These are phyloP conservation scores for Carcina quercana DNA, from an alignment of 2,888 invertebrate species.

Conservation along the genomic window DNA sequence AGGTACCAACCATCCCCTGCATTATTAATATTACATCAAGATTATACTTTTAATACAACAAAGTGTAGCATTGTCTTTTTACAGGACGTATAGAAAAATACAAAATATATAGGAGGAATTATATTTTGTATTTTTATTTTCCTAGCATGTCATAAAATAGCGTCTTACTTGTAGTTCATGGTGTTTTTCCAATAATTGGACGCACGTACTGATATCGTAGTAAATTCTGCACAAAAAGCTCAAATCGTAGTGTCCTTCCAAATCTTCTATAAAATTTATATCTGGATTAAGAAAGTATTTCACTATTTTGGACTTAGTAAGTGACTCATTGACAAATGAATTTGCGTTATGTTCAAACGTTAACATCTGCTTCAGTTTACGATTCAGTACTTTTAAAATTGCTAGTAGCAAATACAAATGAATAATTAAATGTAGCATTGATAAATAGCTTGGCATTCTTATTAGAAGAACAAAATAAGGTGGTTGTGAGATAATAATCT, in stretches of 20 bases:
- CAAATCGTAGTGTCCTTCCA: constrained; percentile 16
- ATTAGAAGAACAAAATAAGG: constrained; percentile 28
- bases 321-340: constrained; percentile 2
- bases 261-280: constrained; percentile 22
- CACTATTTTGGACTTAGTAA: constrained; percentile 2
- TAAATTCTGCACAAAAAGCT: constrained; percentile 36
- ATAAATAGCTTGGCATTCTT: constrained; percentile 34
- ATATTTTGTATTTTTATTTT: too few species aligned
- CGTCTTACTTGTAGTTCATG: constrained; percentile 35
- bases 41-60: too few species aligned
- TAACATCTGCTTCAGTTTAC: constrained; percentile 18
- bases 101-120: too few species aligned
- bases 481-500: constrained; percentile 22
- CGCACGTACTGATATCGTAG: constrained; percentile 33
- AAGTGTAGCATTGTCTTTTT: too few species aligned
- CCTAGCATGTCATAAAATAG: too few species aligned
- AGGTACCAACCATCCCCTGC: too few species aligned
- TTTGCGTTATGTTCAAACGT: constrained; percentile 6
- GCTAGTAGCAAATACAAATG: constrained; percentile 33
- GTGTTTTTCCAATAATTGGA: constrained; percentile 36
- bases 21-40: too few species aligned
- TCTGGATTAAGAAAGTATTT: constrained; percentile 23
- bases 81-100: too few species aligned
- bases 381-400: constrained; percentile 30
- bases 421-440: constrained; percentile 31